Evolutionary conservation across 2,888 invertebrate species (phyloP), one percentile per base, ranked within the genome.

Genomic region (Agonopterix alstromeriana): DNA sequence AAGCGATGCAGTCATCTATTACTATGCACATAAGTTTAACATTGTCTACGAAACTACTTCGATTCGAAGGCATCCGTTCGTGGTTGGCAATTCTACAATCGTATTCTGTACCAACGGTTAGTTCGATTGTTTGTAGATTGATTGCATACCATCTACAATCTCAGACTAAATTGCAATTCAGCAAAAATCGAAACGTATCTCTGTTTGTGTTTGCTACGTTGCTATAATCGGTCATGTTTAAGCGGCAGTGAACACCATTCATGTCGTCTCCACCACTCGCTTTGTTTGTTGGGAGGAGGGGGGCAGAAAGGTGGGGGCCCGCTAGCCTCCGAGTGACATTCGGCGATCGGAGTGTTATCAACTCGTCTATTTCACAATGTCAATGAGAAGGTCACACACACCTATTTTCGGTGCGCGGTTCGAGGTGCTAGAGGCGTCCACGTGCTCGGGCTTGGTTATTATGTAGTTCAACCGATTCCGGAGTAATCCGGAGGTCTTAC

Each of bases 321-420:
- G 67, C 74, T 80, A 82, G 82, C 84, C 84, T 85, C 82, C 86
- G 65, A 67, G 67, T 86, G 87, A 86, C 87, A 86, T 87, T 87
- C 85, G 82, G 74, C 75, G 82, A 77, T 86, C 84, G 77, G 70
- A 67, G 75, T 71, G 82, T 86, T 86, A 87, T 87, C 87, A 87
- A 77, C 76, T 78, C 74, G 79, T 81, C 82, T 86, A 87, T 88
- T 88, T 84, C 87, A 88, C 88, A 88, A 88, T 88, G 88, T 88
- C 88, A 88, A 88, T 87, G 87, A 88, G 87, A 88, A 88, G 88
- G 88, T 85, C 87, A 82, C 77, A 69, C 87, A 82, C 77, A 69
- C 73, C 75, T 84, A 83, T 86, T 84, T 85, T 84, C 70, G 82
- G 77, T 68, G 66, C 53, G 70, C 10, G 17, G 17, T 17, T 56